Conservation (phyloP, 2,797 vertebrate genomes). For the Oreochromis grahami region DNA sequence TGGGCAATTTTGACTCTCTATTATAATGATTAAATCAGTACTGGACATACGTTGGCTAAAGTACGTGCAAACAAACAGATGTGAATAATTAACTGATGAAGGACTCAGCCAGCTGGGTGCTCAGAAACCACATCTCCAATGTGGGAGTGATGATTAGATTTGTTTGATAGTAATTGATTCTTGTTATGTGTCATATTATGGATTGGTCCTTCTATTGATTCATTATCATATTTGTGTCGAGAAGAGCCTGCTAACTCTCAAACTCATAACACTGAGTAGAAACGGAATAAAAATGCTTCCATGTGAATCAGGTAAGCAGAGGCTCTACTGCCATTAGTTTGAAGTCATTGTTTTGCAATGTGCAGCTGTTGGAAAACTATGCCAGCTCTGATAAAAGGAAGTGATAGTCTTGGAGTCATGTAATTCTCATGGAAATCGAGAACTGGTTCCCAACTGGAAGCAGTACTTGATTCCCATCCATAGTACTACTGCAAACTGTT, state of each 20-base stretch:
- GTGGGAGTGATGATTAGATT: not conserved
- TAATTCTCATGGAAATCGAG: not conserved
- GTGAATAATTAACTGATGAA: not conserved
- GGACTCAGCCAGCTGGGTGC: not conserved
- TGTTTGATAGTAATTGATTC: not conserved
- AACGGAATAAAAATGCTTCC: not conserved
- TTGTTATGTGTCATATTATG: not conserved
- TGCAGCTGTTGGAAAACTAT: not conserved
- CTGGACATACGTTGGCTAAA: not conserved
- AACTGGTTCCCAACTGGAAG: not conserved
- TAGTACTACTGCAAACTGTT: not conserved
- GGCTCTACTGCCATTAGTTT: not conserved
- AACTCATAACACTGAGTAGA: not conserved
- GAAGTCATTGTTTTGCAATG: not conserved
- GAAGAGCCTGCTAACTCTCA: not conserved
- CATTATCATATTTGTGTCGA: not conserved
- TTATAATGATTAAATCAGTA: not conserved
- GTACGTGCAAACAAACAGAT: not conserved
- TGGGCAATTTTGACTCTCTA: not conserved
- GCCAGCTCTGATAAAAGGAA: not conserved
- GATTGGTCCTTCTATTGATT: not conserved
- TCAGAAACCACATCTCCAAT: not conserved
- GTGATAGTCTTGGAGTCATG: not conserved
- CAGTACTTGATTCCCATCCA: not conserved
- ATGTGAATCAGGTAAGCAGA: not conserved